Base-by-base conservation (phyloP, 2,888 invertebrate genomes). In the Tenthredo livida region DNA sequence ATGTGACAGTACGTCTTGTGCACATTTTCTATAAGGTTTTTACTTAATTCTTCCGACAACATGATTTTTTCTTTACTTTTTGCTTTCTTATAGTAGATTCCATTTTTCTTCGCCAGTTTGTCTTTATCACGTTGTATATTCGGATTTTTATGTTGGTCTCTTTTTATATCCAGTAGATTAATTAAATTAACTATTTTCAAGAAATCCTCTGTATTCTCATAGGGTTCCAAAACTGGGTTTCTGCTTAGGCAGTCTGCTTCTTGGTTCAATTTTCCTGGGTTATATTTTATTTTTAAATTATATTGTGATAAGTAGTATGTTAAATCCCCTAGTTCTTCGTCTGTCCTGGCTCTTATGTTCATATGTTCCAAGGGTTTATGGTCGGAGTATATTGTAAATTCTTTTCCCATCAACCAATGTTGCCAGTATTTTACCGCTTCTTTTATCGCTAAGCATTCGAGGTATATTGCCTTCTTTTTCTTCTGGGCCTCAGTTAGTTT, bases 401-500 rank as follows among this genome's bases (percentile, higher is more conserved):
- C 43, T 43, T 43, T 43, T 43, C 43, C 43, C 43, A 43, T 43
- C 1, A 43, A 2, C 43, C 43, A 43, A 2, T 43, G 43, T 3
- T 43, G 43, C 43, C 43, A 43, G 3, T 43, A 43, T 43, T 12
- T 43, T 10, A 43, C 43, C 0, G 43, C 43, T 43, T 43, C 43
- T 10, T 43, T 43, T 12, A 43, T 43, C 2, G 43, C 43, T 3
- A 43, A 43, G 3, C 43, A 43, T 43, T 43, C 43, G 2, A 43
- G 43, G 43, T 43, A 43, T 12, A 43, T 43, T 12, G 43, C 10
- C 43, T 43, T 43, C 12, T 43, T 43, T 2, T 43, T 65, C 84
- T 65, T 21, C 78, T 85, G 5, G 86, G 86, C 33, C 73, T 85
- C 70, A 83, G 43, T 43, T 10, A 43, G 2, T 65, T 17, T 73